Base-by-base conservation (phyloP, 2,113 vertebrate species). In the Corythornis cristatus region DNA sequence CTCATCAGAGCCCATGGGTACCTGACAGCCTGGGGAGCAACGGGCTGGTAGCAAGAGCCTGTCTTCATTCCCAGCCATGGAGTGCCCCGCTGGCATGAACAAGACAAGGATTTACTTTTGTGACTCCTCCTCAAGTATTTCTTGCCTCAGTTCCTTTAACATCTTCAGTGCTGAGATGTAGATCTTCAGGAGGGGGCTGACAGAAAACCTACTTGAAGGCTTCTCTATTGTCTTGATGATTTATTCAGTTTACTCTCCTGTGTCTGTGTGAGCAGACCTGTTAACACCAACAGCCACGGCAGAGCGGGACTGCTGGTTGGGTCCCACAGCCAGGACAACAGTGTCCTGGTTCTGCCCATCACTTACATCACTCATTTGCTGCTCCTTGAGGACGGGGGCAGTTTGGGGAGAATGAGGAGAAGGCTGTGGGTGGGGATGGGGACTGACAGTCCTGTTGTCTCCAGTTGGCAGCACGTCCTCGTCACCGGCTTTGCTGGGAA, bases 401-500 rank as follows among this genome's bases (percentile, higher is more conserved):
- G 2, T 29, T 35, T 58, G 57, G 56, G 58, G 35, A 42, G 62
- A 35, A 3, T 21, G 12, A 11, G 11, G 54, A 40, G 67, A 4
- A 48, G 65, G 35, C 18, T 3, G 7, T 12, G 33, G 12, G 4
- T 3, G 7, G 18, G 33, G 12, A 4, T 40, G 66, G 13, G 8
- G 46, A 14, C 35, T 46, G 37, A 76, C 40, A 26, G 12, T 60
- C 50, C 68, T 86, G 64, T 84, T 77, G 67, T 56, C 43, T 7
- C 54, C 98, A 99, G 99, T 98, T 80, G 98, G 98, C 97, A 99
- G 99, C 97, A 98, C 98, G 37, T 99, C 98, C 78, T 99, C 99
- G 7, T 99, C 99, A 95, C 99, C 99, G 83, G 99, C 99, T 54
- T 95, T 99, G 94, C 95, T 99, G 97, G 99, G 99, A 95, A 98